phyloP scores from a whole-genome alignment of 2,888 invertebrate species.

The Chaitophorus viminalis region DNA sequence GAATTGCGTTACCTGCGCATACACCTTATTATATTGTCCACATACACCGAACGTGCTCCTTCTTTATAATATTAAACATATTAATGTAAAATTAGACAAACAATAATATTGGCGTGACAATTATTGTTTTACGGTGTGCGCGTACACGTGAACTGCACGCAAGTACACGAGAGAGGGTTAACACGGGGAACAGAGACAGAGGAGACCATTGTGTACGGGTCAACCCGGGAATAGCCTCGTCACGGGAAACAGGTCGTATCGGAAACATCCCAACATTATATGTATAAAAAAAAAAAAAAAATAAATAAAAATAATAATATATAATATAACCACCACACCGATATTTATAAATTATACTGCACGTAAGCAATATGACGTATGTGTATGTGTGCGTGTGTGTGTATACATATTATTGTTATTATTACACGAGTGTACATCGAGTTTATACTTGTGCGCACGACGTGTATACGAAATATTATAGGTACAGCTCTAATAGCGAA shows the following conservation, averaged over 20 bases:
- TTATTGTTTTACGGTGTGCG: not conserved
- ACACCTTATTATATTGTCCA: not conserved
- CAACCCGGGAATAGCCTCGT: conserved; percentile 35
- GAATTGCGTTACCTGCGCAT: not conserved
- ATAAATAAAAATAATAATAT: not conserved
- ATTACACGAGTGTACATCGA: not conserved
- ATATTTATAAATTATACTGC: not conserved
- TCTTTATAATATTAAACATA: no score
- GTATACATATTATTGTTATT: not conserved
- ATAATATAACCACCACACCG: not conserved
- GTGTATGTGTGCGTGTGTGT: not conserved
- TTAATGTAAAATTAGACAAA: not conserved
- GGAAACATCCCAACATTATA: conserved; percentile 31
- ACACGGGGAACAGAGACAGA: no score
- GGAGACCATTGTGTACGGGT: not conserved
- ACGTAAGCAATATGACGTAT: no score
- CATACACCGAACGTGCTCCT: not conserved
- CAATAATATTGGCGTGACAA: conserved; percentile 16
- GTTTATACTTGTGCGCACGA: not conserved
- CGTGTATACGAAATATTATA: not conserved
- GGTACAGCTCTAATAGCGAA: not conserved
- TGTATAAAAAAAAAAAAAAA: not conserved
- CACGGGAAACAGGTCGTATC: conserved; percentile 58
- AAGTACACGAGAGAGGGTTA: no score
- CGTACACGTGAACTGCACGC: not conserved